phyloP scores from a whole-genome alignment of 1,140 invertebrate species.

The Lucilia cuprina region DNA sequence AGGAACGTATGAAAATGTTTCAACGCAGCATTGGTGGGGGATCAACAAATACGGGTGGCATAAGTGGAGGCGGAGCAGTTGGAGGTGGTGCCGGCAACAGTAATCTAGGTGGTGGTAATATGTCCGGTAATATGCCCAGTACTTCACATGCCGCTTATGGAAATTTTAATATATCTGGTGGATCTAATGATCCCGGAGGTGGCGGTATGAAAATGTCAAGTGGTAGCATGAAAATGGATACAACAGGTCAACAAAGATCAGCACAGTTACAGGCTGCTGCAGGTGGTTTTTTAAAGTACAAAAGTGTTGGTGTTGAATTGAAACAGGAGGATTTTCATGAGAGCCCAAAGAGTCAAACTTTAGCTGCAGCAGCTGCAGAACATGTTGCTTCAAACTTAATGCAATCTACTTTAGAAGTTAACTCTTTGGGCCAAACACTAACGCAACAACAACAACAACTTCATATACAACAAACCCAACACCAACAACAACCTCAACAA shows the following conservation, averaged over 20 bases:
- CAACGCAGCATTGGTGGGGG: conserved; percentile 61
- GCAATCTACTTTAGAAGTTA: conserved; percentile 37
- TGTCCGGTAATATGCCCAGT: conserved; percentile 46
- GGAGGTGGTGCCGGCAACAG: conserved; percentile 47
- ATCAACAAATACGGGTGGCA: conserved; percentile 39
- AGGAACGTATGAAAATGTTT: conserved; percentile 65
- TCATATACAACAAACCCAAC: conserved; percentile 21
- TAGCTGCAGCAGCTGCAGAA: not conserved
- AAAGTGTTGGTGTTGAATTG: conserved; percentile 56
- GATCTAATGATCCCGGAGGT: conserved; percentile 49
- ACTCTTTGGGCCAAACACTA: conserved; percentile 40
- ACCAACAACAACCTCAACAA: conserved; percentile 25
- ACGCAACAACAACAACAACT: conserved; percentile 40
- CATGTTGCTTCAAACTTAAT: not conserved
- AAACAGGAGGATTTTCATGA: conserved; percentile 40
- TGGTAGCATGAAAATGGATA: conserved; percentile 35
- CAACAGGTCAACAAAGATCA: conserved; percentile 15
- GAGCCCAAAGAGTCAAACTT: conserved; percentile 39
- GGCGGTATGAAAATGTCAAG: conserved; percentile 38
- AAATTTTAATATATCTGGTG: conserved; percentile 59
- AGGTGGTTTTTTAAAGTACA: conserved; percentile 37
- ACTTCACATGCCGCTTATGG: conserved; percentile 39
- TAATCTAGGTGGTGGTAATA: conserved; percentile 51
- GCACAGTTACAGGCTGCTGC: not conserved
- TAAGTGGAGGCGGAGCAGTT: conserved; percentile 61